Percentiles rank a stretch among this genome's conserved stretches.
phyloP scores from a whole-genome alignment of 2,888 invertebrate genomes.

The Pseudoips prasinana region DNA sequence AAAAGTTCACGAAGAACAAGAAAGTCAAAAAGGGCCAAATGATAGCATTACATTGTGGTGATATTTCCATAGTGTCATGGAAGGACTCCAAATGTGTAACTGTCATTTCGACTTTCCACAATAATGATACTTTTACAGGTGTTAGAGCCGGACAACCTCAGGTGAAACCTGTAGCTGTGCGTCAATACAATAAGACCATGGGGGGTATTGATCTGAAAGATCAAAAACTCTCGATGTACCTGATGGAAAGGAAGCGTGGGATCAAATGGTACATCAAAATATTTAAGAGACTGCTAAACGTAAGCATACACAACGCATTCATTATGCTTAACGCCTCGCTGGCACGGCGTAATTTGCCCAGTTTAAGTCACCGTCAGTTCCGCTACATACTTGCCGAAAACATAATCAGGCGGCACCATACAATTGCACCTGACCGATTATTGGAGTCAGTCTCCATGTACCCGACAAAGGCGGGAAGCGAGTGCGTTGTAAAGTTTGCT shows the following conservation, averaged over 20 bases:
- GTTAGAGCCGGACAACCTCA: constrained; percentile 1
- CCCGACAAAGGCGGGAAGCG: no score
- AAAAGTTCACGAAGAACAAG: no score
- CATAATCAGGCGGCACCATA: no score
- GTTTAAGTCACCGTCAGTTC: no score
- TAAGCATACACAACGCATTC: no score
- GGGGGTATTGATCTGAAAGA: constrained; percentile 29
- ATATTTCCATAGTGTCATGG: constrained; percentile 17
- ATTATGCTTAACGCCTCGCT: no score
- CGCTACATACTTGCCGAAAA: no score
- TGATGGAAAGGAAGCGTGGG: constrained; percentile 23
- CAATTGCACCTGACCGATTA: no score
- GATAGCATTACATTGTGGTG: constrained; percentile 14
- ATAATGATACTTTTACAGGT: constrained; percentile 7
- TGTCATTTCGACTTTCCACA: constrained; percentile 10
- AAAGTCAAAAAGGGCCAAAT: no score
- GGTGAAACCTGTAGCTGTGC: constrained; percentile 5
- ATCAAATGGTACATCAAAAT: constrained; percentile 25
- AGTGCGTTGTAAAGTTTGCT: no score
- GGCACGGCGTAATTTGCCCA: no score
- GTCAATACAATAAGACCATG: constrained; percentile 29
- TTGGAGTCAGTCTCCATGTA: no score
- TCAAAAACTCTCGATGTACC: constrained; percentile 23
- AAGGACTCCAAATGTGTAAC: constrained; percentile 19
- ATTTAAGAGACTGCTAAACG: constrained; percentile 22